Evolutionary conservation across 2,113 vertebrate genomes (phyloP).

Genomic region (Lagopus muta): DNA sequence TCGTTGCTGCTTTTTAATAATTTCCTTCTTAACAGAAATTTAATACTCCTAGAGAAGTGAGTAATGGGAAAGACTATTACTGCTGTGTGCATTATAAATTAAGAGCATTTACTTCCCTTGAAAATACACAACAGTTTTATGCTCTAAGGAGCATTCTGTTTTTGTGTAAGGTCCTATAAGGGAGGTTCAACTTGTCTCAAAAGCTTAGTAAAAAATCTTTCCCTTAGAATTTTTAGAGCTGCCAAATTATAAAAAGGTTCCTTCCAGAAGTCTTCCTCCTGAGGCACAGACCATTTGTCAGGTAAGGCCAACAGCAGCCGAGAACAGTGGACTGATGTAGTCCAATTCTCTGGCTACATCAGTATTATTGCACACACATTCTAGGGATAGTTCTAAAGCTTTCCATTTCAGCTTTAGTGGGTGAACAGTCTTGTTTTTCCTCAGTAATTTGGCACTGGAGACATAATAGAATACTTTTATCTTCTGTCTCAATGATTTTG

Average conservation of each 20-base stretch:
- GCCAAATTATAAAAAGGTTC: neutral
- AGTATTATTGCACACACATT: neutral
- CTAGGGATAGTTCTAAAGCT: neutral
- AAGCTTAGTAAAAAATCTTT: neutral
- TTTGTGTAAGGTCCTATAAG: neutral
- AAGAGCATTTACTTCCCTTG: slow-evolving; percentile 2
- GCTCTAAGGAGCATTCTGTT: neutral
- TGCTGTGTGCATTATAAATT: neutral
- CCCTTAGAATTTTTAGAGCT: neutral
- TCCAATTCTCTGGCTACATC: neutral
- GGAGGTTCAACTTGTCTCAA: neutral
- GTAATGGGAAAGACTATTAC: neutral
- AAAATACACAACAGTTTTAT: neutral
- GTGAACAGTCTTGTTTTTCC: no score
- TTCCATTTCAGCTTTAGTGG: no score
- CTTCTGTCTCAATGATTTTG: no score
- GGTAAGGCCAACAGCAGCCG: neutral
- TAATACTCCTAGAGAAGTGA: neutral
- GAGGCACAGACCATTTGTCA: neutral
- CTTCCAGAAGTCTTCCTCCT: neutral
- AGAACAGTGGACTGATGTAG: neutral
- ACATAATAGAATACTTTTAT: no score
- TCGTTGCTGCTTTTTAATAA: neutral
- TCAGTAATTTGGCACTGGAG: no score
- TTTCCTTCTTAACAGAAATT: slow-evolving; percentile 6